Evolutionary conservation across 2,888 invertebrate species (phyloP), one percentile per base, ranked within the genome.

Genomic region (Drosophila emarginata): DNA sequence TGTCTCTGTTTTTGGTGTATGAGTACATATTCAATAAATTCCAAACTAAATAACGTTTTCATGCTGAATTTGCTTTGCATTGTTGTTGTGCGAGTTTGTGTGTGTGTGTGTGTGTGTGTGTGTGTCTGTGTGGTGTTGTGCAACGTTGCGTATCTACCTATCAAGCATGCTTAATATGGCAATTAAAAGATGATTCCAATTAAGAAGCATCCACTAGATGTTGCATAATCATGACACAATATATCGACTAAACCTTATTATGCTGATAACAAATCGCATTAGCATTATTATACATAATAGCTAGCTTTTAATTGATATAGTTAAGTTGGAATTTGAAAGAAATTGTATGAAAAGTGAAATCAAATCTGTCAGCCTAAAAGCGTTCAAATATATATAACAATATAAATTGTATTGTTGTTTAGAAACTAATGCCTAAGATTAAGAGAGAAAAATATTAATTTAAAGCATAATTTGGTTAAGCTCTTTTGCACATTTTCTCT

Each of bases 221-320:
- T 66, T 70, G 74, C 74, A 74, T 59, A 51, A 50, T 71, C 74
- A 71, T 67, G 67, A 57, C 60, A 56, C 60, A 58, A 74, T 57
- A 37, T 56, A 32, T 45, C 56, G 28, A 26, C 14, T 32, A 75
- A 75, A 68, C 66, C 79, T 75, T n/a, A n/a, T n/a, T n/a, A n/a
- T n/a, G 72, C 71, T 75, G 66, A 45, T 18, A 9, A 18, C 45
- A 21, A 45, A 45, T 45, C 21, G 21, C 18, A 45, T 45, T 45
- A 45, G 45, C 18, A 45, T 67, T 82, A 88, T 81, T 83, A 78
- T 78, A 88, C 9, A 26, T 26, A 26, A 1, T 26, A 4, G 83
- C 80, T 76, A 86, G 83, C 78, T 88, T 88, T 86, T 83, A 82
- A 82, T 82, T 82, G 82, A 71, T 78, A 72, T 75, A 88, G 77